A percentile compares a stretch with the other conserved stretches of the same genome.
These are phyloP conservation scores for Chrysaora quinquecirrha DNA, from an alignment of 30 jellyfish, hydroid and myxozoan genomes.

Conservation along the genomic window DNA sequence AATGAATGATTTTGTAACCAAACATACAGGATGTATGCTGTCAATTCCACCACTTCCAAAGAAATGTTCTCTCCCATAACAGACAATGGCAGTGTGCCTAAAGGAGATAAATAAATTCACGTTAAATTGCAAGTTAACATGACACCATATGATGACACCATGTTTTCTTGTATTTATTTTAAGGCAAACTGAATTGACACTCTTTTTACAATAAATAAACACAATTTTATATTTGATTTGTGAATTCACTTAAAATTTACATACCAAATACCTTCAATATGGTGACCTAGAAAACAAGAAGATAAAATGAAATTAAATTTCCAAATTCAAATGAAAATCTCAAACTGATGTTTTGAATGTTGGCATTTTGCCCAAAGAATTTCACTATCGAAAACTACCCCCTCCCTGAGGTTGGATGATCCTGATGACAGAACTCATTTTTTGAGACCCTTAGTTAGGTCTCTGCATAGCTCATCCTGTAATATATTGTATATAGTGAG, in stretches of 20 bases:
- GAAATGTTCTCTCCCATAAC: conserved; percentile 81
- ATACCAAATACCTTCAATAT: conserved; percentile 72
- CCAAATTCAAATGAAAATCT: not conserved
- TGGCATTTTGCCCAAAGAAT: not conserved
- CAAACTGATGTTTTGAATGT: not conserved
- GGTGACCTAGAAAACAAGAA: conserved; percentile 43
- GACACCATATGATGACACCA: too few relatives aligned
- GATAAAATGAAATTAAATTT: not conserved
- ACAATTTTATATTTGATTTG: too few relatives aligned
- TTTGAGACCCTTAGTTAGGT: too few relatives aligned
- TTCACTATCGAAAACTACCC: too few relatives aligned
- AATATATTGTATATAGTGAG: too few relatives aligned
- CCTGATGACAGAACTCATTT: too few relatives aligned
- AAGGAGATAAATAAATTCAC: not conserved
- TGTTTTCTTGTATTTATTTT: too few relatives aligned
- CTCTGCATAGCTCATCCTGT: too few relatives aligned
- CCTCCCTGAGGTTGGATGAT: too few relatives aligned
- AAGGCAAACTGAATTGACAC: too few relatives aligned
- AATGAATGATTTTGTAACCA: too few relatives aligned
- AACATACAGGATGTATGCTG: conserved; percentile 72
- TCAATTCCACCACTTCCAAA: conserved; percentile 86
- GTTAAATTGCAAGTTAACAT: not conserved
- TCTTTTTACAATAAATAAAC: too few relatives aligned
- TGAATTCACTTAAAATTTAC: not conserved
- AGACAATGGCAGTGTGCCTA: conserved; percentile 93